Percentiles rank a stretch among this genome's conserved stretches.
These are phyloP conservation scores for Cyprinodon tularosa DNA, from an alignment of 2,113 vertebrate species.

Conservation along the genomic window DNA sequence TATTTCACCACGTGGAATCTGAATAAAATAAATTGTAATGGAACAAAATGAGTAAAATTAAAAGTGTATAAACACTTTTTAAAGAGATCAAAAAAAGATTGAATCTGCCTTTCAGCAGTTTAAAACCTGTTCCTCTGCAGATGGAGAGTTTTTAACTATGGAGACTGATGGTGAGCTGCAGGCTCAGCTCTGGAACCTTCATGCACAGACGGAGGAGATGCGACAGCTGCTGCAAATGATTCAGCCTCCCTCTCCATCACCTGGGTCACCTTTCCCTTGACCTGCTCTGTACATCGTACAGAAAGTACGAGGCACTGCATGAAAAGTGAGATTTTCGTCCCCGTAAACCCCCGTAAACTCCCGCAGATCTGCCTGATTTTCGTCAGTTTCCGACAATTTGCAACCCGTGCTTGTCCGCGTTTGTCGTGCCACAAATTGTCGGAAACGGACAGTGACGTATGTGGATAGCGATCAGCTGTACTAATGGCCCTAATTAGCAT, in stretches of 20 bases:
- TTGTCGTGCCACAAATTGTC: no score
- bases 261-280: conserved; percentile 6
- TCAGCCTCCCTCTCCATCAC: conserved; percentile 19
- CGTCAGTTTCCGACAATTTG: no score
- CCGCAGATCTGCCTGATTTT: no score
- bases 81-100: neutral
- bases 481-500: no score
- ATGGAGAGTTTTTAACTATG: conserved; percentile 45
- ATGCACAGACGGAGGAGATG: conserved; percentile 55
- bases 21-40: no score
- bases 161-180: conserved; percentile 45
- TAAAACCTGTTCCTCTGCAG: conserved; percentile 32
- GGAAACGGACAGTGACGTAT: no score
- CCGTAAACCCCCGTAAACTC: no score
- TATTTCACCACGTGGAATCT: no score
- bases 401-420: no score
- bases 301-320: no score
- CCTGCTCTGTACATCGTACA: neutral
- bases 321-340: no score
- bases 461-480: no score
- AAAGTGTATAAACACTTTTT: neutral
- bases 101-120: neutral
- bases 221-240: conserved; percentile 51
- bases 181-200: conserved; percentile 42
- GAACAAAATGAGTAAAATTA: neutral